Evolutionary conservation across 2,113 vertebrate species (phyloP).

Genomic region (Xiphias gladius): DNA sequence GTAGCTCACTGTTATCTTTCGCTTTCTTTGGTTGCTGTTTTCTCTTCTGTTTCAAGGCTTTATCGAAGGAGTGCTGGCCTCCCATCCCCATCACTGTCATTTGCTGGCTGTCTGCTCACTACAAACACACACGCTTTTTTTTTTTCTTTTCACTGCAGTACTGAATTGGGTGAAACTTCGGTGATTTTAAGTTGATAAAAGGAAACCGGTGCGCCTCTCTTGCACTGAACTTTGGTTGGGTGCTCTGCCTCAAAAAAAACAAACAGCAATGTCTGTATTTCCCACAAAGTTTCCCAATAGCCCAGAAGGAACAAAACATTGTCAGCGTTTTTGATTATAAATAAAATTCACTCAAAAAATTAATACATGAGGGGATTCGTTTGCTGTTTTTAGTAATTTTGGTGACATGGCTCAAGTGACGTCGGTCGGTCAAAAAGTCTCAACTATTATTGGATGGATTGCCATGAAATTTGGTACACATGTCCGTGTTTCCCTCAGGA

Average conservation of each 20-base stretch:
- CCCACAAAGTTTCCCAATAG: not conserved
- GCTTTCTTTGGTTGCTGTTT: conserved; percentile 68
- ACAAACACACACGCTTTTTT: not conserved
- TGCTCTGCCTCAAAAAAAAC: too few relatives aligned
- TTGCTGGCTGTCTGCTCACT: conserved; percentile 77
- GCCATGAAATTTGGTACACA: not conserved
- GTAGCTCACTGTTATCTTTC: conserved; percentile 46
- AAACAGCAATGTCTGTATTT: not conserved
- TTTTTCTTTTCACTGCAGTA: not conserved
- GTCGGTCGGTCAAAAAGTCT: too few relatives aligned
- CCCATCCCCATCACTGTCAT: conserved; percentile 92
- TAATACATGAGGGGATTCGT: too few relatives aligned
- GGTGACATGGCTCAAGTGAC: too few relatives aligned
- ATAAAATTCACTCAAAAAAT: too few relatives aligned
- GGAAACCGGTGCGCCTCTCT: not conserved
- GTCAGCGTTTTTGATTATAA: too few relatives aligned
- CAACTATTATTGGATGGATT: too few relatives aligned
- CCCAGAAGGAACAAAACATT: too few relatives aligned
- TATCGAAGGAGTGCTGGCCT: conserved; percentile 72
- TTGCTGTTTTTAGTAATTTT: too few relatives aligned
- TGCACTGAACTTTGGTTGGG: not conserved
- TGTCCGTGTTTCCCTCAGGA: too few relatives aligned
- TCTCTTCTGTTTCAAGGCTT: conserved; percentile 54
- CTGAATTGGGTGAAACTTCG: not conserved
- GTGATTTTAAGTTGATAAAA: conserved; percentile 3